Conservation (phyloP, 92 coral and sea anemone species). For the Siderastrea siderea region DNA sequence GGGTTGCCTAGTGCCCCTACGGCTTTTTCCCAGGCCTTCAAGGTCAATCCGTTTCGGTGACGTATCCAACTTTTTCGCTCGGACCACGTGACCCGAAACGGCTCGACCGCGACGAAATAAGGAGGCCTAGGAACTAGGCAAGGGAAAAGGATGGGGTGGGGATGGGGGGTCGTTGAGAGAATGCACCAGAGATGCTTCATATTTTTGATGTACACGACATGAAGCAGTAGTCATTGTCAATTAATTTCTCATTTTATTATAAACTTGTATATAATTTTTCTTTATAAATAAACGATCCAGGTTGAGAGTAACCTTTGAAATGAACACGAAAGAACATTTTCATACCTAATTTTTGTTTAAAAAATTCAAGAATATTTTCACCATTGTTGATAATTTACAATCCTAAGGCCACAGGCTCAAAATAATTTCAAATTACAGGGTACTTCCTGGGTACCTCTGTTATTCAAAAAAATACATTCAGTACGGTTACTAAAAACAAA, state of each 20-base stretch:
- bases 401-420: not conserved
- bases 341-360: not conserved
- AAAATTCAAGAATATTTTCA: conserved; percentile 22
- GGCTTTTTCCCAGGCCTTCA: too few relatives aligned
- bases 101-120: too few relatives aligned
- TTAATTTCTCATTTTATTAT: conserved; percentile 9
- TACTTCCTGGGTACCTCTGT: not conserved
- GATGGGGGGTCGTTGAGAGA: too few relatives aligned
- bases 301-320: conserved; percentile 9
- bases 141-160: too few relatives aligned
- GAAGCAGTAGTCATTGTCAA: too few relatives aligned
- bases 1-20: too few relatives aligned
- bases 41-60: too few relatives aligned
- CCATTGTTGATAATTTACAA: not conserved
- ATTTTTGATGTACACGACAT: not conserved
- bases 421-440: conserved; percentile 20
- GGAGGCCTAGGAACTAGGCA: too few relatives aligned
- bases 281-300: conserved; percentile 15
- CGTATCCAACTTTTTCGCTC: too few relatives aligned
- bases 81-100: too few relatives aligned
- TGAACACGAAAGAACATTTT: conserved; percentile 1
- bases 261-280: conserved; percentile 12
- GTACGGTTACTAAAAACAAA: not conserved
- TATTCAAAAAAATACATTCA: not conserved
- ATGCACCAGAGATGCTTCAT: not conserved